Percentiles rank a stretch among this genome's conserved stretches.
Conservation (phyloP, 1,140 invertebrate species). For the Piezodorus guildinii region DNA sequence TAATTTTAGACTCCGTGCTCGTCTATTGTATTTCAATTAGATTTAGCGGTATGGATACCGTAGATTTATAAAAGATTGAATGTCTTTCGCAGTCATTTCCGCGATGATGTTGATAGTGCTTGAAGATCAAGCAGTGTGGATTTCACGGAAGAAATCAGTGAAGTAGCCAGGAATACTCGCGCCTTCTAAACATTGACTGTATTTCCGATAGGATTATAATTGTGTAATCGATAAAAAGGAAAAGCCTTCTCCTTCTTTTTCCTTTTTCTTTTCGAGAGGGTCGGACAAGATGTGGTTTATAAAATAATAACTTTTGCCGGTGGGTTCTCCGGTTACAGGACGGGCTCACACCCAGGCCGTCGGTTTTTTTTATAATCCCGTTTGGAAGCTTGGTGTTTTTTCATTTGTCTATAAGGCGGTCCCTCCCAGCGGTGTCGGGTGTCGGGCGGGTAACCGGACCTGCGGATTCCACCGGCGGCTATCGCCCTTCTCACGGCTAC, state of each 20-base stretch:
- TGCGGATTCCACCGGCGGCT: not conserved
- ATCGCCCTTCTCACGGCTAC: not conserved
- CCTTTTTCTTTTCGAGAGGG: not conserved
- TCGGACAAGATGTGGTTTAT: constrained; percentile 1
- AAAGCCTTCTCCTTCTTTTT: not conserved
- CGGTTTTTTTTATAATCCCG: constrained; percentile 1
- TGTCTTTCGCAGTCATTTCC: no score
- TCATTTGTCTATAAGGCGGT: not conserved
- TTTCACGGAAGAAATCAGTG: no score
- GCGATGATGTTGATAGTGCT: no score
- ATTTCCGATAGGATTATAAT: not conserved
- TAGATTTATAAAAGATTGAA: no score
- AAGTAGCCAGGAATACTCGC: no score
- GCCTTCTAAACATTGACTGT: no score
- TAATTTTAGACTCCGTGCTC: no score
- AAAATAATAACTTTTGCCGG: constrained; percentile 7
- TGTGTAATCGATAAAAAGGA: not conserved
- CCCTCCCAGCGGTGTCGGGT: constrained; percentile 7
- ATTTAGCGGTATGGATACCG: no score
- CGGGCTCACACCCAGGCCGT: not conserved
- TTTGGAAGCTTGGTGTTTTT: not conserved
- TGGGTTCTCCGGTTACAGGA: not conserved
- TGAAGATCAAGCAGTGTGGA: no score
- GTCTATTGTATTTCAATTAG: no score
- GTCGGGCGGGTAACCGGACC: not conserved